phyloP scores from a whole-genome alignment of 2,888 invertebrate species.

The Alloscopus bannaensis region DNA sequence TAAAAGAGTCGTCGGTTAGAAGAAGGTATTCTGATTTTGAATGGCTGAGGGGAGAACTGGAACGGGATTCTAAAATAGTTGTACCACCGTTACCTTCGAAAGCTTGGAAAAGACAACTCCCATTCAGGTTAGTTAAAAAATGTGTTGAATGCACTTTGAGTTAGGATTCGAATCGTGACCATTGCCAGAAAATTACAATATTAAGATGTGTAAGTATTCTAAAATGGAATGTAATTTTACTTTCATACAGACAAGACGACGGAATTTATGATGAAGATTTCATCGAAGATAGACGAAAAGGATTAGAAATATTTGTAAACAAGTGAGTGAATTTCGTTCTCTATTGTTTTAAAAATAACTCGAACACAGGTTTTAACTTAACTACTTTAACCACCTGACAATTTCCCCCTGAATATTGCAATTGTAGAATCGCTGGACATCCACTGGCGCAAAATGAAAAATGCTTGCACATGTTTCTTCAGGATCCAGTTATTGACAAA shows the following conservation, averaged over 20 bases:
- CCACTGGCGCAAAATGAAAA: slow-evolving; percentile 99
- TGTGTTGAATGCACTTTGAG: too few relatives aligned
- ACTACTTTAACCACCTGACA: too few relatives aligned
- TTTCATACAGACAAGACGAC: slow-evolving; percentile 87
- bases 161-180: too few relatives aligned
- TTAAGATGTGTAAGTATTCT: slow-evolving; percentile 3
- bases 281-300: slow-evolving; percentile 98
- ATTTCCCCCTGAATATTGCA: too few relatives aligned
- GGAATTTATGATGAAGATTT: slow-evolving; percentile 99
- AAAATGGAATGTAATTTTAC: slow-evolving; percentile 13
- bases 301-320: slow-evolving; percentile 97
- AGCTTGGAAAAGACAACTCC: slow-evolving; percentile 98
- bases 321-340: slow-evolving; percentile 85
- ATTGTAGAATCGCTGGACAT: slow-evolving; percentile 93
- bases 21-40: slow-evolving; percentile 98
- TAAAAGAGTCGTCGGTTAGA: slow-evolving; percentile 98
- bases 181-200: too few relatives aligned
- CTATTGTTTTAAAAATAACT: not conserved
- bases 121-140: slow-evolving; percentile 84
- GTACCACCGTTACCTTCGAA: slow-evolving; percentile 98
- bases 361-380: not conserved
- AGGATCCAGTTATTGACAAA: slow-evolving; percentile 97
- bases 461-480: slow-evolving; percentile 99
- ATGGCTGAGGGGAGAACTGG: slow-evolving; percentile 98
- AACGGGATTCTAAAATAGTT: slow-evolving; percentile 99